Percentiles rank a stretch among this genome's conserved stretches.
These are phyloP conservation scores for Phycodurus eques DNA, from an alignment of 2,113 vertebrate species.

Conservation along the genomic window DNA sequence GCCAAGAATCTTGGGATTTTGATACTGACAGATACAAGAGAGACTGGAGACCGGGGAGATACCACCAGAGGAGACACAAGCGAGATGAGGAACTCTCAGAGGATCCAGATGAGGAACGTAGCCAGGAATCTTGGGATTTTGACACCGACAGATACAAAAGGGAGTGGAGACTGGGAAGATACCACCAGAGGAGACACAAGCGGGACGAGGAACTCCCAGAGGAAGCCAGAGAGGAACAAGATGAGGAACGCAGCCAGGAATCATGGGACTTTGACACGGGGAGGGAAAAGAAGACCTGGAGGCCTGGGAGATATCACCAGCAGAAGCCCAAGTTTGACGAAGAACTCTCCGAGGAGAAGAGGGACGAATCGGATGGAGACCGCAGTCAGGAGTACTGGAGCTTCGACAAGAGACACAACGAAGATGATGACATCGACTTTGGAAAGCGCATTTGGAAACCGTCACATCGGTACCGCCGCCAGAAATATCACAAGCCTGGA, in stretches of 20 bases:
- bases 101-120: slow-evolving; percentile 44
- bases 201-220: slow-evolving; percentile 39
- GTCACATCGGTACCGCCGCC: slow-evolving; percentile 53
- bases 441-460: slow-evolving; percentile 64
- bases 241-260: slow-evolving; percentile 57
- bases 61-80: slow-evolving; percentile 43
- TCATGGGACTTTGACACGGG: slow-evolving; percentile 33
- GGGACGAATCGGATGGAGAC: slow-evolving; percentile 47
- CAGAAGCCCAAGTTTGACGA: slow-evolving; percentile 42
- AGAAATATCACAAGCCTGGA: slow-evolving; percentile 51
- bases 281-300: slow-evolving; percentile 38
- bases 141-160: slow-evolving; percentile 37
- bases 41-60: slow-evolving; percentile 21
- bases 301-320: slow-evolving; percentile 38
- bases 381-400: slow-evolving; percentile 57
- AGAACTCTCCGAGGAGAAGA: slow-evolving; percentile 29
- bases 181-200: slow-evolving; percentile 44
- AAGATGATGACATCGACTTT: slow-evolving; percentile 35
- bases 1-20: slow-evolving; percentile 49
- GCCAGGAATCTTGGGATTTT: slow-evolving; percentile 57
- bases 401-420: slow-evolving; percentile 34
- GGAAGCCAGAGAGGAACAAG: slow-evolving; percentile 29
- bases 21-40: slow-evolving; percentile 43
- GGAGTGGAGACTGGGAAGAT: slow-evolving; percentile 27
- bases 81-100: slow-evolving; percentile 47